These are phyloP conservation scores for Sander vitreus DNA, from an alignment of 2,113 vertebrate species.

Conservation along the genomic window DNA sequence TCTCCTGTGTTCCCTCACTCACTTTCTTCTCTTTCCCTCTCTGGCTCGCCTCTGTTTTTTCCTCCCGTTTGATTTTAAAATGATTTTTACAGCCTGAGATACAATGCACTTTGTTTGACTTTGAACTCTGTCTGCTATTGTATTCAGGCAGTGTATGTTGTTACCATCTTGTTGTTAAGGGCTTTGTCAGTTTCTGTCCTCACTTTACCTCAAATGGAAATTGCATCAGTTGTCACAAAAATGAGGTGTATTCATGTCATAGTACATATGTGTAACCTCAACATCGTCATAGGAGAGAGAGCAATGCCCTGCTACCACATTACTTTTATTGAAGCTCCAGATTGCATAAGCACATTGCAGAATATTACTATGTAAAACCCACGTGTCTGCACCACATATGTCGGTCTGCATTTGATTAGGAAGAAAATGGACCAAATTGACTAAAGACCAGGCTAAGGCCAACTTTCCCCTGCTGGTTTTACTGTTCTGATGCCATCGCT, in stretches of 20 bases:
- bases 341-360: constrained; percentile 38
- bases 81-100: constrained; percentile 44
- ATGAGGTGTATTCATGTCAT: not conserved
- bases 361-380: constrained; percentile 36
- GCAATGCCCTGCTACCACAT: not conserved
- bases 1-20: constrained; percentile 6
- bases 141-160: constrained; percentile 39
- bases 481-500: constrained; percentile 36
- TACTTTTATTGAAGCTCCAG: constrained; percentile 17
- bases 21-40: constrained; percentile 1
- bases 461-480: constrained; percentile 33
- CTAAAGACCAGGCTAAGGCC: constrained; percentile 19
- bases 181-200: not conserved
- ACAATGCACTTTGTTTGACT: constrained; percentile 44
- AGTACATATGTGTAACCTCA: not conserved
- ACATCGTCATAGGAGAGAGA: not conserved
- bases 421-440: constrained; percentile 34
- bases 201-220: not conserved
- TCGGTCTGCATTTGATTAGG: constrained; percentile 47
- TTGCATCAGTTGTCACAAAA: constrained; percentile 1
- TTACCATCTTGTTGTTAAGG: constrained; percentile 30
- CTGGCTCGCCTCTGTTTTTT: not conserved
- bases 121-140: constrained; percentile 56
- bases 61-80: constrained; percentile 32
- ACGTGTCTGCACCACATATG: constrained; percentile 40